These are phyloP conservation scores for Mesorhabditis belari DNA, from an alignment of 2,888 invertebrate species.

Conservation along the genomic window DNA sequence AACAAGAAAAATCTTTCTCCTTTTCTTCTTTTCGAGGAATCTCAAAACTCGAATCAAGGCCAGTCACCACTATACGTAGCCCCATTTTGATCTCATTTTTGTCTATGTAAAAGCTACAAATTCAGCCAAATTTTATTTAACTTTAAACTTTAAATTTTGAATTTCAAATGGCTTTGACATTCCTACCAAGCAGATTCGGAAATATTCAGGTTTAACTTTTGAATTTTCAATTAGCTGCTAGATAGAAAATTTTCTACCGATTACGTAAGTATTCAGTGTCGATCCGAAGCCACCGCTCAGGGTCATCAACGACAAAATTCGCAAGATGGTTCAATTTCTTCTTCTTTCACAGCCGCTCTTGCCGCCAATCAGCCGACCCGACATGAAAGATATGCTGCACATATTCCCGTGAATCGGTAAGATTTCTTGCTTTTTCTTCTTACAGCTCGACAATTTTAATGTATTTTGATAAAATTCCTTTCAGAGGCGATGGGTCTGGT, in stretches of 20 bases:
- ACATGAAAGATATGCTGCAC: constrained; percentile 40
- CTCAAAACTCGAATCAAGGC: no score
- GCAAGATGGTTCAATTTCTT: constrained; percentile 4
- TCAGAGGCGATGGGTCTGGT: constrained; percentile 14
- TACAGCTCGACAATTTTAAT: neutral
- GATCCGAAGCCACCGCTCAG: neutral
- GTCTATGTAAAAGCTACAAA: no score
- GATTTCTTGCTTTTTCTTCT: neutral
- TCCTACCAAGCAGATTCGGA: neutral
- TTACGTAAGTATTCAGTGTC: neutral
- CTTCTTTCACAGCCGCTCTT: constrained; percentile 31
- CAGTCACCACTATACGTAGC: no score
- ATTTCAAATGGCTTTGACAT: neutral
- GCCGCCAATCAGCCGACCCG: constrained; percentile 25
- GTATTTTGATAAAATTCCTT: neutral
- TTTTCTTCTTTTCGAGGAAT: no score
- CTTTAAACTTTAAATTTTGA: no score
- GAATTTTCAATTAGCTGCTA: neutral
- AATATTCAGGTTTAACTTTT: neutral
- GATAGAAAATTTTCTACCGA: neutral
- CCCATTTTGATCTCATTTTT: no score
- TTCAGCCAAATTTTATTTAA: no score
- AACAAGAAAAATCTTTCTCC: no score
- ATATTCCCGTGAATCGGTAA: constrained; percentile 38
- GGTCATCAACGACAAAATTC: neutral